Percentiles rank a stretch among this genome's conserved stretches.
phyloP scores from a whole-genome alignment of 2,888 invertebrate genomes.

The Aphodius sticticus region DNA sequence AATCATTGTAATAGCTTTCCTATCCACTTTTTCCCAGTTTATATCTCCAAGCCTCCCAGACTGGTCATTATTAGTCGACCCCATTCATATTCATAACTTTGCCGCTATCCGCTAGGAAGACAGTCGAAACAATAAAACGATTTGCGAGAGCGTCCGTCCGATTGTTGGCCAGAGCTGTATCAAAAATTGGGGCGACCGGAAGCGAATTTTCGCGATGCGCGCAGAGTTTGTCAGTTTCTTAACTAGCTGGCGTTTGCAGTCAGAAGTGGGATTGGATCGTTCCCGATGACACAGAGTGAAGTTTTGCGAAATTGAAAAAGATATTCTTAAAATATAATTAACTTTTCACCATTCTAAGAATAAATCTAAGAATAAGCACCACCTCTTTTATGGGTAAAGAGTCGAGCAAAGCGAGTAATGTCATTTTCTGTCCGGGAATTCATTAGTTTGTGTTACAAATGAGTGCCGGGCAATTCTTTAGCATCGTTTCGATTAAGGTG shows the following conservation, averaged over 20 bases:
- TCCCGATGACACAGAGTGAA: too few relatives aligned
- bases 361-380: not conserved
- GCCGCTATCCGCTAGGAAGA: not conserved
- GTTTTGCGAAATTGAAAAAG: not conserved
- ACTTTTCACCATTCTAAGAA: not conserved
- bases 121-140: not conserved
- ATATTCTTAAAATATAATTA: not conserved
- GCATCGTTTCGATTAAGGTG: not conserved
- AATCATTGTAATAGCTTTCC: not conserved
- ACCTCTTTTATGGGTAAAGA: too few relatives aligned
- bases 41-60: not conserved
- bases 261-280: too few relatives aligned
- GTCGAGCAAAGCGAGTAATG: not conserved
- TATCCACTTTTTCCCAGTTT: not conserved
- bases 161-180: not conserved
- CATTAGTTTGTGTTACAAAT: not conserved
- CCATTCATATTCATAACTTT: conserved; percentile 4
- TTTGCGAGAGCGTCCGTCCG: not conserved
- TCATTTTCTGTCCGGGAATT: not conserved
- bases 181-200: not conserved
- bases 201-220: not conserved
- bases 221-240: not conserved
- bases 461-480: not conserved
- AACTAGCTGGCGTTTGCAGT: too few relatives aligned
- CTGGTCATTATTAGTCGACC: not conserved